Conservation (phyloP, 2,888 invertebrate species). For the Rhingia rostrata region DNA sequence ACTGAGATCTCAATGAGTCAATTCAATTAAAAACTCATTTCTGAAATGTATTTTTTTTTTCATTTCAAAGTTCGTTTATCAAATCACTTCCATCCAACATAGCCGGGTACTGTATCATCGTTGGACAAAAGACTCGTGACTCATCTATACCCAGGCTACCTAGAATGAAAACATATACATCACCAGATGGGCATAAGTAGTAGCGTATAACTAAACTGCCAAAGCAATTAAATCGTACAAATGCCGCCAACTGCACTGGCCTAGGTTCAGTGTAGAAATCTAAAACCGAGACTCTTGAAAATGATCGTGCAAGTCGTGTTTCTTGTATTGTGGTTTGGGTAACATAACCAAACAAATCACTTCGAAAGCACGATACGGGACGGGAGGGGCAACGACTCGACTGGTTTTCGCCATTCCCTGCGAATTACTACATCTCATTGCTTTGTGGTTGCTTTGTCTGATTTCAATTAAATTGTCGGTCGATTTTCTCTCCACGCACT, state of each 20-base stretch:
- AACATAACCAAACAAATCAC: slow-evolving; percentile 30
- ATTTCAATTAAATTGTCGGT: slow-evolving; percentile 51
- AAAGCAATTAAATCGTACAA: slow-evolving; percentile 66
- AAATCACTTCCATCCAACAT: slow-evolving; percentile 25
- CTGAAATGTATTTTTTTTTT: slow-evolving; percentile 55
- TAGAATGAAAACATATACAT: slow-evolving; percentile 1
- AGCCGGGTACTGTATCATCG: slow-evolving; percentile 29
- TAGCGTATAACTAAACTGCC: slow-evolving; percentile 20
- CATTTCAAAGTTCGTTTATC: slow-evolving; percentile 38
- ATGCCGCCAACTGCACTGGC: slow-evolving; percentile 62
- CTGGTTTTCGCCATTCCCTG: slow-evolving; percentile 40
- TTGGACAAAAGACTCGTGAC: slow-evolving; percentile 45
- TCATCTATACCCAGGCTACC: slow-evolving; percentile 37
- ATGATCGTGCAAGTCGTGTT: slow-evolving; percentile 38
- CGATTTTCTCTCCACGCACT: slow-evolving; percentile 49
- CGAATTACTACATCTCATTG: slow-evolving; percentile 4
- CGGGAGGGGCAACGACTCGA: neutral
- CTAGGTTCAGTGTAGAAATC: slow-evolving; percentile 36
- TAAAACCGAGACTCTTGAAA: slow-evolving; percentile 45
- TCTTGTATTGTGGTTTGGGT: neutral
- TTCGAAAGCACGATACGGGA: neutral
- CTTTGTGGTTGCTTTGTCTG: neutral
- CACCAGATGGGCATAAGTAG: neutral
- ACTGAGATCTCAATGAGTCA: slow-evolving; percentile 40
- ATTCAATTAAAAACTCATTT: slow-evolving; percentile 65